Evolutionary conservation across 2,113 vertebrate genomes (phyloP), one percentile per base, ranked within the genome.

Genomic region (Takifugu bimaculatus): DNA sequence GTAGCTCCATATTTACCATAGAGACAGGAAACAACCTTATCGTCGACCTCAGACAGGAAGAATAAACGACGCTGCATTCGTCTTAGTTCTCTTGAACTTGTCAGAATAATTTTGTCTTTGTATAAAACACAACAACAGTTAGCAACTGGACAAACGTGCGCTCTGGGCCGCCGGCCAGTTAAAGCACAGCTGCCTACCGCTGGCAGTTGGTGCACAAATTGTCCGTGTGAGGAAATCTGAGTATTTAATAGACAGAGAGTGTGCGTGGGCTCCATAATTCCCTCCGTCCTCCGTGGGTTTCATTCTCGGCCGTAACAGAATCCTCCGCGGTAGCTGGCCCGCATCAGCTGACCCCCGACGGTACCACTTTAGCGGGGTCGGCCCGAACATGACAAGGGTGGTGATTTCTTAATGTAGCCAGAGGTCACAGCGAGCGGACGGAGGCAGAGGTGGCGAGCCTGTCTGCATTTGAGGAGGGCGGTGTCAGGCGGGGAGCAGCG

Each of bases 321-420:
- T 43, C 74, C 53, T 54, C 25, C 66, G 62, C 70, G 65, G 72
- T 70, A 61, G 68, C 64, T 66, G 71, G 59, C 35, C 12, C 13
- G 20, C 10, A 65, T 45, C 61, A 54, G 50, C 70, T 73, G 63
- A 80, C 82, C 74, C 57, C 35, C 45, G 70, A 20, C 70, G 57
- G 68, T 13, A 54, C 62, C 72, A 65, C 60, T 74, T 39, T 61
- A 58, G 73, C 11, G 6, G 66, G 70, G 74, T 74, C 65, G 70
- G 45, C 61, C 29, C 29, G 28, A 56, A 66, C 55, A 4, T 81
- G 78, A 82, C 81, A 86, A 62, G 66, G 60, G 61, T 43, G 77
- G 78, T 78, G 81, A 87, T 76, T 85, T 87, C 85, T 89, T 79
- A 82, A 87, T 88, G 74, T 65, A 63, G 55, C 50, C 28, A 13